Base-by-base conservation (phyloP, 2,113 vertebrate genomes). In the Monopterus albus region DNA sequence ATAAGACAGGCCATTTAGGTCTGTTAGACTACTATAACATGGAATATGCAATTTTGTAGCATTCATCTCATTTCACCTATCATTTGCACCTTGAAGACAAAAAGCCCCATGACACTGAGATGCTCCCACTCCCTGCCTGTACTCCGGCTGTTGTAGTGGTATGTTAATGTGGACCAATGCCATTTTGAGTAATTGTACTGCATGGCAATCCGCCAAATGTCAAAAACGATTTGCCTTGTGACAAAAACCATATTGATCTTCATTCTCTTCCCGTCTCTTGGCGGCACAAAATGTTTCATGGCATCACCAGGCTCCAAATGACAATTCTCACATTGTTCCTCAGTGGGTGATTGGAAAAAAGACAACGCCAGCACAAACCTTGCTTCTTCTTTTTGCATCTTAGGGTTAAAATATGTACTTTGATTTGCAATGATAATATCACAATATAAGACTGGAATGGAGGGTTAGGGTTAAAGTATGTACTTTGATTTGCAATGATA, bases 191-290 rank as follows among this genome's bases (percentile, higher is more conserved):
- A 84, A 89, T 87, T 87, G 86, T 89, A 90, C 91, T 88, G 69
- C 89, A 82, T 87, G 85, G 86, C 72, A 67, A n/a, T 72, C 71
- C 12, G 83, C 85, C 87, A 89, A 91, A 91, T 89, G 93, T 93
- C 92, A 94, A 86, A 92, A 92, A 88, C 89, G 66, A 81, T 94
- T 92, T 91, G 88, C 89, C 87, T 88, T 9, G 17, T 67, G 85
- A 84, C 83, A 56, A 85, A 74, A 77, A 72, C 51, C 53, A 51
- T 90, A 92, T 93, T 81, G 90, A 93, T 93, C 91, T 80, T 53
- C 60, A 88, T 91, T 93, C 91, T 80, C 67, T 36, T 62, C 58
- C 86, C 81, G 91, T 89, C 91, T 86, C 82, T 82, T 88, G 67
- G 78, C 57, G 28, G 77, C 70, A 58, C 46, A n/a, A 79, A 77